Evolutionary conservation across 1,140 invertebrate species (phyloP).

Genomic region (Uloborus diversus): DNA sequence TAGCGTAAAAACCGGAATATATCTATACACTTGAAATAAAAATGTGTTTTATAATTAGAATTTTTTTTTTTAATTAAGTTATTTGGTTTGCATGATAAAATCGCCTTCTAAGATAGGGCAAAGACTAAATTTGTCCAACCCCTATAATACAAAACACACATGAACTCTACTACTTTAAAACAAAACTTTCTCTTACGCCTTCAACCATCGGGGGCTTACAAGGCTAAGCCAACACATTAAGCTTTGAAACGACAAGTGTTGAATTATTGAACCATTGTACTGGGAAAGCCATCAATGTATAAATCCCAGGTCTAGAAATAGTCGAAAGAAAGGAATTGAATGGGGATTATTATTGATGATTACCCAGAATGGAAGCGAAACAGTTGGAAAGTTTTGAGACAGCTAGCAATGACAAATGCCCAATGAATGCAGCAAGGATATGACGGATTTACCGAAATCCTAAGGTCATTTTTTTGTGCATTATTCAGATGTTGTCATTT

Average conservation of each 20-base stretch:
- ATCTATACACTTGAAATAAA: too few relatives aligned
- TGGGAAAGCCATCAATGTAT: neutral
- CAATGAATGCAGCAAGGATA: conserved; percentile 1
- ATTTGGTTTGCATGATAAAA: too few relatives aligned
- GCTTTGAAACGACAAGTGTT: neutral
- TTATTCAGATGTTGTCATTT: conserved; percentile 3
- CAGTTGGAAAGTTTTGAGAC: neutral
- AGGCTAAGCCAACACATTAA: too few relatives aligned
- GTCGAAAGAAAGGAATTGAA: neutral
- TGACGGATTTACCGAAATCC: conserved; percentile 7
- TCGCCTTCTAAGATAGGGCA: too few relatives aligned
- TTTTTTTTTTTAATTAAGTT: too few relatives aligned
- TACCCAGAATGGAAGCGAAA: neutral
- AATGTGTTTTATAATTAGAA: too few relatives aligned
- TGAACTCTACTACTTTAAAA: too few relatives aligned
- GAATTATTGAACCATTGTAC: neutral
- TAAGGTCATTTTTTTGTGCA: neutral
- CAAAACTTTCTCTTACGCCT: too few relatives aligned
- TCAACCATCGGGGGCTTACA: too few relatives aligned
- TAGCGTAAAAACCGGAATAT: too few relatives aligned
- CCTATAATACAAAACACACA: too few relatives aligned
- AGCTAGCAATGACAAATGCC: conserved; percentile 4
- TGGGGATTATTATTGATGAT: conserved; percentile 6
- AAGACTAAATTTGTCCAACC: too few relatives aligned
- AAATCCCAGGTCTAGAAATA: neutral